Percentiles rank a stretch among this genome's conserved stretches.
Conservation (phyloP, 2,113 vertebrate species). For the Nerophis ophidion region DNA sequence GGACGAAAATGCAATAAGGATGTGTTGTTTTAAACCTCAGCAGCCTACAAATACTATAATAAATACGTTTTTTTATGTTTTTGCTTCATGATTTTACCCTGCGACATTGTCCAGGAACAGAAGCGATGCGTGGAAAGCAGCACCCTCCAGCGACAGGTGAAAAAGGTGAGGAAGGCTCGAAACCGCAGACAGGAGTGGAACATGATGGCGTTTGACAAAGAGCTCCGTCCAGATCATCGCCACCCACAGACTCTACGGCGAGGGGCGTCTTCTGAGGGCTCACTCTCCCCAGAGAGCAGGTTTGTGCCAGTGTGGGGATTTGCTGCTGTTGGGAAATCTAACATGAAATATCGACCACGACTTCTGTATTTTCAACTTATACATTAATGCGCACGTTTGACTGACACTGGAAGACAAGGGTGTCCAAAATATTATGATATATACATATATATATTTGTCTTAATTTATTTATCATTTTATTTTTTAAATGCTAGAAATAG, state of each 20-base stretch:
- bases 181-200: slow-evolving; percentile 96
- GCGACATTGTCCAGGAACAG: slow-evolving; percentile 77
- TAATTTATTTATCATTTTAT: too few species aligned
- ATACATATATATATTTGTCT: too few species aligned
- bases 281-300: slow-evolving; percentile 90
- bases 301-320: slow-evolving; percentile 55
- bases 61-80: neutral
- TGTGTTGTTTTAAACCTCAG: too few species aligned
- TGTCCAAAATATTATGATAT: too few species aligned
- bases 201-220: slow-evolving; percentile 95
- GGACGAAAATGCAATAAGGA: neutral
- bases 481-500: too few species aligned
- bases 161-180: slow-evolving; percentile 92
- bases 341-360: too few species aligned
- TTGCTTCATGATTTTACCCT: neutral
- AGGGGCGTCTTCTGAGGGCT: slow-evolving; percentile 86
- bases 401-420: too few species aligned
- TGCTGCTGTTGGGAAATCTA: too few species aligned
- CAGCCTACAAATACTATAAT: neutral
- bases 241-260: slow-evolving; percentile 81
- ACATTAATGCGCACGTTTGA: too few species aligned
- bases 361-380: too few species aligned
- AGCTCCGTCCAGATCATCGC: slow-evolving; percentile 88
- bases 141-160: slow-evolving; percentile 86
- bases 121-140: slow-evolving; percentile 84